Base-by-base conservation (phyloP, 2,888 invertebrate genomes). In the Acrocyrtus sp. region DNA sequence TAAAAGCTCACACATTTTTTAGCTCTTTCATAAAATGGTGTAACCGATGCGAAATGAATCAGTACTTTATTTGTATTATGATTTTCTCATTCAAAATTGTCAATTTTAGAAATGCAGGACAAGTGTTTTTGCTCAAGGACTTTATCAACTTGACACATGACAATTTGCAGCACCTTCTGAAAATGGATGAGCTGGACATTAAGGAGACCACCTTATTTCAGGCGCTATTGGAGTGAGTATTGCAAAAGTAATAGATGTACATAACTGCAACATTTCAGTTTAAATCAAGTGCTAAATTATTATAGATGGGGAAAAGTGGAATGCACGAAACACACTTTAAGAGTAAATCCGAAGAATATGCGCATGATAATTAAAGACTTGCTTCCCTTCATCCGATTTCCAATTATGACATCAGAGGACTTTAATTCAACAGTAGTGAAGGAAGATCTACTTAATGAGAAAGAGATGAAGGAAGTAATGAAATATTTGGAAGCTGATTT, bases 141-240 rank as follows among this genome's bases (percentile, higher is more conserved):
- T 77, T 67, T 41, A 34, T 63, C n/a, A 72, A 72, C n/a, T 60
- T 70, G 45, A 61, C 74, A 10, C 51, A 43, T 54, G 50, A 62
- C 8, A 75, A 70, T 50, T 34, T 77, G 17, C 63, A 53, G 26
- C 47, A 57, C 10, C 39, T 77, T 21, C 43, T 77, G 29, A 63
- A 51, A 17, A 66, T 58, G 48, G 70, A 77, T 65, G 73, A 73
- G 39, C 47, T 77, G 58, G 72, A 75, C 47, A 72, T 69, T 12
- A 47, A 51, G 12, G 77, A 77, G 61, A 26, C 63, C 24, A 45
- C 29, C 22, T 62, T 77, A 45, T 77, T 77, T 47, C 48, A 60
- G 3, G 75, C 75, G 24, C 19, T 70, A 3, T n/a, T 77, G 1
- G 66, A 66, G 77, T 77, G 63, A 65, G 53, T n/a, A 51, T 4